Conservation (phyloP, 2,888 invertebrate species). For the Dascillus cervinus region DNA sequence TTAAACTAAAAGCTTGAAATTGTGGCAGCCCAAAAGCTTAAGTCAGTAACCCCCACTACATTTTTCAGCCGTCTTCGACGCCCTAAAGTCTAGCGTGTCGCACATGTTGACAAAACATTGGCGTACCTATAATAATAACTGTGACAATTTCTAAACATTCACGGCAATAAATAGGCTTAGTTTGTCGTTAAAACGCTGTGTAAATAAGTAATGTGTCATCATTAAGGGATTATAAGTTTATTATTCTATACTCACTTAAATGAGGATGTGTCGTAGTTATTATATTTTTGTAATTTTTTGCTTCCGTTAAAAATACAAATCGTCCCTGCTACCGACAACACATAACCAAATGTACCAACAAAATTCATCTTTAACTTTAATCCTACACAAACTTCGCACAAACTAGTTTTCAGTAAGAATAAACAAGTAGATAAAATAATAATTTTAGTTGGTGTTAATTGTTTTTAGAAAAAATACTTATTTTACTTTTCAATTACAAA, state of each 20-base stretch:
- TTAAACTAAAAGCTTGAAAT: too few relatives aligned
- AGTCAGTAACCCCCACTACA: slow-evolving; percentile 21
- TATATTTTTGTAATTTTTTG: slow-evolving; percentile 11
- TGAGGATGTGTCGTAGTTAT: slow-evolving; percentile 7
- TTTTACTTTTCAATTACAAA: too few relatives aligned
- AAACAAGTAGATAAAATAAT: too few relatives aligned
- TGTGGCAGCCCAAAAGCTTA: too few relatives aligned
- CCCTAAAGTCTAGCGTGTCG: slow-evolving; percentile 19
- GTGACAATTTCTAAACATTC: slow-evolving; percentile 40
- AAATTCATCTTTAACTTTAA: too few relatives aligned
- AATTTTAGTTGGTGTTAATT: too few relatives aligned
- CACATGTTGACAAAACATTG: slow-evolving; percentile 26
- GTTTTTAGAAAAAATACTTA: too few relatives aligned
- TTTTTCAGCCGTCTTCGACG: slow-evolving; percentile 14
- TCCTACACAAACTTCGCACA: too few relatives aligned
- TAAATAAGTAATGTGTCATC: slow-evolving; percentile 39
- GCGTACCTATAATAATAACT: slow-evolving; percentile 29
- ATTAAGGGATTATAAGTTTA: slow-evolving; percentile 36
- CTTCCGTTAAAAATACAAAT: too few relatives aligned
- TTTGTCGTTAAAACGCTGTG: slow-evolving; percentile 28
- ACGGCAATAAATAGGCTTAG: slow-evolving; percentile 33
- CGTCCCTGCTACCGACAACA: too few relatives aligned
- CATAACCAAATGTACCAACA: too few relatives aligned
- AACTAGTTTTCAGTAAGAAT: too few relatives aligned
- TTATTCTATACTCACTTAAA: slow-evolving; percentile 28